These are phyloP conservation scores for Myocastor coypus DNA, from an alignment of 2,113 vertebrate species.

Conservation along the genomic window DNA sequence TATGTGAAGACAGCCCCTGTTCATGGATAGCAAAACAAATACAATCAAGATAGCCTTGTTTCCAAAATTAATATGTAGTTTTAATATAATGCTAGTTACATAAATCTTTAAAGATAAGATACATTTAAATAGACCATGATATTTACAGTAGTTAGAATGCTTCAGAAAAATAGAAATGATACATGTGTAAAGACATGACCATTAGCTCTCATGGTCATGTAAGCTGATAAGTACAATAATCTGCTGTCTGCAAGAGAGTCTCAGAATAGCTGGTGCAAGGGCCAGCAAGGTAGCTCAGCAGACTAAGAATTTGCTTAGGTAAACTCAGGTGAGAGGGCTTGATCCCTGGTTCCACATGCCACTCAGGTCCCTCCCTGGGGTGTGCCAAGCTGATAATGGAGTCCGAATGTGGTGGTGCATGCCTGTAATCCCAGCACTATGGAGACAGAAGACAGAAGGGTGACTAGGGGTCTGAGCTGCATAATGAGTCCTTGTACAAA, in stretches of 20 bases:
- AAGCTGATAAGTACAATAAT: background rate
- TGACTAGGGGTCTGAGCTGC: too few relatives aligned
- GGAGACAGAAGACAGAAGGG: too few relatives aligned
- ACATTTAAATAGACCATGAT: background rate
- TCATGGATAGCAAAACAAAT: background rate
- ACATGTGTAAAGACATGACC: background rate
- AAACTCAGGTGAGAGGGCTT: too few relatives aligned
- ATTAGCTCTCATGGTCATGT: background rate
- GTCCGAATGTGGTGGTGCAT: too few relatives aligned
- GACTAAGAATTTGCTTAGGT: too few relatives aligned
- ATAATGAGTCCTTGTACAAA: too few relatives aligned
- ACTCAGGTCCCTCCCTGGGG: too few relatives aligned
- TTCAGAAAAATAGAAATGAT: background rate
- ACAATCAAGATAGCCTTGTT: background rate
- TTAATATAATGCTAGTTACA: background rate
- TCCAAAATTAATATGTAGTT: background rate
- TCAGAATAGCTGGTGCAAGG: background rate
- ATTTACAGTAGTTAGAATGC: background rate
- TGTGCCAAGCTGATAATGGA: too few relatives aligned
- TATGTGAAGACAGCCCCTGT: background rate
- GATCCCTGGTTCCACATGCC: too few relatives aligned
- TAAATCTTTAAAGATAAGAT: slow-evolving; percentile 4
- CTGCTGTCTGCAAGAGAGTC: background rate
- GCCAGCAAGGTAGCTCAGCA: too few relatives aligned
- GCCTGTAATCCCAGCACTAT: too few relatives aligned